Conservation (phyloP, 2,113 vertebrate species). For the Bos javanicus region DNA sequence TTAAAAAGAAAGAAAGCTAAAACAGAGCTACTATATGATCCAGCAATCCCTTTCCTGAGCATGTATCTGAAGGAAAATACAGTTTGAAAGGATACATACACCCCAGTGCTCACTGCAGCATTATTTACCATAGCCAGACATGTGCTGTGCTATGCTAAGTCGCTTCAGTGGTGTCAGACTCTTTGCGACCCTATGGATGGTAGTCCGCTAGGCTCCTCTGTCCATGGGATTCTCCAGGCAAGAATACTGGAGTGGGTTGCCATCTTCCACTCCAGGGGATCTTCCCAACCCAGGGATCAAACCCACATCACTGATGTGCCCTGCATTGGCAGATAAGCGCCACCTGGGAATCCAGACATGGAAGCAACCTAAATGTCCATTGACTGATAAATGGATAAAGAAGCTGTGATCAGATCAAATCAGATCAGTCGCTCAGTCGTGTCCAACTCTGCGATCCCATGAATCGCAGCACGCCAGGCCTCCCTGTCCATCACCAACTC, state of each 20-base stretch:
- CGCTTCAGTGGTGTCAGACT: background rate
- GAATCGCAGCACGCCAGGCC: too few species aligned
- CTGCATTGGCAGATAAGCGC: rapidly evolving
- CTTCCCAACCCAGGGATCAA: background rate
- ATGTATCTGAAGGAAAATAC: background rate
- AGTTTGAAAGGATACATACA: background rate
- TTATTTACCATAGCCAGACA: background rate
- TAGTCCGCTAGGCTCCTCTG: background rate
- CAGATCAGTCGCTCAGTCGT: too few species aligned
- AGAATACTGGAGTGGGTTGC: background rate
- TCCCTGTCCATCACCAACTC: too few species aligned
- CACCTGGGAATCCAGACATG: background rate
- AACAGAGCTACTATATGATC: background rate
- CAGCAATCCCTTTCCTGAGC: background rate
- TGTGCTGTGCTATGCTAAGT: background rate
- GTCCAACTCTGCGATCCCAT: too few species aligned
- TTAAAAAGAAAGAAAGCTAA: background rate
- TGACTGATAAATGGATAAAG: background rate
- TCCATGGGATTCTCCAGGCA: background rate
- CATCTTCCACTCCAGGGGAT: background rate
- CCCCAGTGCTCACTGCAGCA: background rate
- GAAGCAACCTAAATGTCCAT: background rate
- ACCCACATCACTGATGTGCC: background rate
- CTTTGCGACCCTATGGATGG: background rate
- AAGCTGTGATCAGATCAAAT: background rate